Evolutionary conservation across 2,113 vertebrate genomes (phyloP).

Genomic region (Albula glossodonta): DNA sequence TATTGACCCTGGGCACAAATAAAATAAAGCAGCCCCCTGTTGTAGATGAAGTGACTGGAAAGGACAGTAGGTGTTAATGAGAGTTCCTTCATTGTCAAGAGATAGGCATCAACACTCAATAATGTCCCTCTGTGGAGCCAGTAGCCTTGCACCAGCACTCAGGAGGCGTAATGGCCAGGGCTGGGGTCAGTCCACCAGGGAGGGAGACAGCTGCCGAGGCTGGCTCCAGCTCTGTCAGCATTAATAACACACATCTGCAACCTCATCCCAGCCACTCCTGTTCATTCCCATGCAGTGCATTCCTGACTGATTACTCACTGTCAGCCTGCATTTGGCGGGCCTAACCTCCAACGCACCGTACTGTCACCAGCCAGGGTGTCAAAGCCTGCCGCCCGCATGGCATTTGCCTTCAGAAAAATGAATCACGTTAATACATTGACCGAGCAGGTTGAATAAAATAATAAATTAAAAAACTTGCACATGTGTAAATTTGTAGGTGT

Average conservation of each 20-base stretch:
- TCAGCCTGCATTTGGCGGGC: constrained; percentile 66
- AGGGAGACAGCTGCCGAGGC: constrained; percentile 62
- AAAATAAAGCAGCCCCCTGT: neutral
- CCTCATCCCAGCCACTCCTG: constrained; percentile 60
- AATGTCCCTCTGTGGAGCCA: neutral
- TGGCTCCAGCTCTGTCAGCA: constrained; percentile 61
- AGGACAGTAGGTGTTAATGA: neutral
- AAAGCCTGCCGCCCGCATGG: constrained; percentile 22
- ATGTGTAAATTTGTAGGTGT: neutral
- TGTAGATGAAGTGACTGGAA: neutral
- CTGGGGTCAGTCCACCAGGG: constrained; percentile 55
- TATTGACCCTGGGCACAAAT: neutral
- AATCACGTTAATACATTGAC: constrained; percentile 8
- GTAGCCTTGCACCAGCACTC: constrained; percentile 32
- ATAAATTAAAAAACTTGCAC: neutral
- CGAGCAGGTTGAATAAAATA: constrained; percentile 3
- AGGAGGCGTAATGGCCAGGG: constrained; percentile 25
- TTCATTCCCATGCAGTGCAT: constrained; percentile 60
- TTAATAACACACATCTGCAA: constrained; percentile 65
- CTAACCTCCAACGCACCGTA: constrained; percentile 39
- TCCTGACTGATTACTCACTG: constrained; percentile 67
- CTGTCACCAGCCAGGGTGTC: constrained; percentile 36
- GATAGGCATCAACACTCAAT: neutral
- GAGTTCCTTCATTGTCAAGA: neutral
- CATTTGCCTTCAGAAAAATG: constrained; percentile 33